Evolutionary conservation across 2,113 vertebrate species (phyloP), one percentile per base, ranked within the genome.

Genomic region (Trematocara stigmaticum): DNA sequence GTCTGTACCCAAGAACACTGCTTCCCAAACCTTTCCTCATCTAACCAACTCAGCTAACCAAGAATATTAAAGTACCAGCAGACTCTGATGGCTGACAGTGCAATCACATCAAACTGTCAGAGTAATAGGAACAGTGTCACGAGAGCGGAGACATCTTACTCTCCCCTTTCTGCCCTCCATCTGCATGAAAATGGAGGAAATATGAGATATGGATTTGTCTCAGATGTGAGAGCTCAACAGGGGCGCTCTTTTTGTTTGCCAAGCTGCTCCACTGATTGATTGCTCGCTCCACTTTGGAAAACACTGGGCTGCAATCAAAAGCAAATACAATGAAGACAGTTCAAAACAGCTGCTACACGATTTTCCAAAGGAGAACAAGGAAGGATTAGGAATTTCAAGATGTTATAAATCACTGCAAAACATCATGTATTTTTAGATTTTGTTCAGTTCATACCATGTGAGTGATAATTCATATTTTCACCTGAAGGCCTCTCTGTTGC

Each of bases 111-210:
- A 81, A 88, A 78, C 78, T 85, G 88, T 88, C 81, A 55, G 64
- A 40, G 45, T 64, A 42, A 82, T 18, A 79, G 11, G 34, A 81
- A 86, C 52, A 80, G 52, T 88, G 83, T 85, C 87, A 83, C 18
- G 42, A 80, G 85, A 82, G 82, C 49, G 11, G 34, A 89, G 82
- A 78, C 55, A 40, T 91, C 84, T 87, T 45, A 52, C 79, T 84
- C 79, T 52, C 79, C 11, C 81, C 6, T n/a, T 13, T 53, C 15
- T 52, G 56, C 16, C 49, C 74, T 79, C 83, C 79, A 91, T 91
- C 90, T 91, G 87, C 93, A 91, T 91, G 92, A 90, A 93, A 92
- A 93, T 84, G 59, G 84, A 86, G 82, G 71, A 92, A 89, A 88
- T 90, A 88, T 92, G 86, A 93, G 87, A 82, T 90, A 95, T 92